Evolutionary conservation across 2,888 invertebrate genomes (phyloP), one percentile per base, ranked within the genome.

Genomic region (Adelphocoris suturalis): DNA sequence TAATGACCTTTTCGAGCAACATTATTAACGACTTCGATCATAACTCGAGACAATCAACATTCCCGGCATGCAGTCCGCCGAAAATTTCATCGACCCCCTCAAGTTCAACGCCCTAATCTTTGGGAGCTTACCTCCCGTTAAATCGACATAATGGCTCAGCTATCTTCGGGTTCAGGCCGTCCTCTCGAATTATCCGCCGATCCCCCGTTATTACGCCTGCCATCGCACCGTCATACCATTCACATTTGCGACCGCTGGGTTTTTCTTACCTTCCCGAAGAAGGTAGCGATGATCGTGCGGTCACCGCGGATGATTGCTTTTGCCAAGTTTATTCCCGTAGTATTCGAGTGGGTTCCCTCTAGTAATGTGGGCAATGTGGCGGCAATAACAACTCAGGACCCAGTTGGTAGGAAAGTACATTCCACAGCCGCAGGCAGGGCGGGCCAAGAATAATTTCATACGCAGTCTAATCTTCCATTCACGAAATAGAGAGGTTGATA

Each of bases 91-190:
- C 12, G 68, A 68, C n/a, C 68, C n/a, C 68, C 68, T 19, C 68
- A 27, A 68, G 68, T 68, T 68, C 68, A 68, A 68, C 68, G 68
- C 9, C 27, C 68, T n/a, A 5, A 68, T 68, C 52, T 16, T 68
- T 12, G 23, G 68, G 68, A 68, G 68, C 12, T 37, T 37, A 37
- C 37, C 37, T 37, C 37, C 37, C 37, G 37, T 37, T 37, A 37
- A 37, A 37, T 23, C 68, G 68, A 68, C 19, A 23, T 68, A 23
- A 68, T 68, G 68, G 68, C n/a, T 52, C 14, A 11, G 61, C 52
- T 61, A 52, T 61, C 61, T 19, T 19, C 37, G 9, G 61, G 61
- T 19, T 19, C 16, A 11, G 52, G 13, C n/a, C 57, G 57, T 57
- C 57, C n/a, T 57, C 68, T 23, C 13, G 68, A 68, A 68, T 68